A percentile compares a stretch with the other conserved stretches of the same genome.
Evolutionary conservation across 23 tunicate species (phyloP).

Genomic region (Trididemnum miniatum): DNA sequence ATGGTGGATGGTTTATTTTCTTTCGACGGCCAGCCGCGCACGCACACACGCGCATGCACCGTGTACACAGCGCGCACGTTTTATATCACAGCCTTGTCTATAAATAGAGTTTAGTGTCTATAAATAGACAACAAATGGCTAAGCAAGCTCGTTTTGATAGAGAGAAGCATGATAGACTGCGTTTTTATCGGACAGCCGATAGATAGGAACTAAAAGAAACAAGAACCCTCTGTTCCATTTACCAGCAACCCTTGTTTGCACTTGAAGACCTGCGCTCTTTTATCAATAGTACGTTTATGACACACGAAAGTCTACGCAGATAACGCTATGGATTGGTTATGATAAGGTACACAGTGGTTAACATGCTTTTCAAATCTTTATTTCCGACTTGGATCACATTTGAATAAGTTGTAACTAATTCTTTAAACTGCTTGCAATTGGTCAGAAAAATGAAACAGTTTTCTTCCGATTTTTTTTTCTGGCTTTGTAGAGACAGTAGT

Average conservation of each 20-base stretch:
- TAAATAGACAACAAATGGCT: constrained; percentile 11
- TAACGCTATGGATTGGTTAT: too few species aligned
- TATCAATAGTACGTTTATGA: too few species aligned
- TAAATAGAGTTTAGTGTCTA: constrained; percentile 26
- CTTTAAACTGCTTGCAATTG: too few species aligned
- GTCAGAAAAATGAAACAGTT: too few species aligned
- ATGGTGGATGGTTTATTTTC: not conserved
- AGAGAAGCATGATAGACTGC: not conserved
- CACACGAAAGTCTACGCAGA: too few species aligned
- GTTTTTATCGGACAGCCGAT: not conserved
- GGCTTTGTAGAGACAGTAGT: too few species aligned
- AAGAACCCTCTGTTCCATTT: not conserved
- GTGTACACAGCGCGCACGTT: constrained; percentile 19
- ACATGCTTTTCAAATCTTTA: too few species aligned
- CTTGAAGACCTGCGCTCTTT: not conserved
- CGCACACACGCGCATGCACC: constrained; percentile 19
- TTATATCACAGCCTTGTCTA: constrained; percentile 5
- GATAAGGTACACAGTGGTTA: too few species aligned
- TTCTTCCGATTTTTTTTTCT: too few species aligned
- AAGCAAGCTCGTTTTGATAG: not conserved
- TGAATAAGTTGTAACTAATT: too few species aligned
- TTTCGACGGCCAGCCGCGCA: constrained; percentile 11
- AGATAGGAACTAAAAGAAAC: not conserved
- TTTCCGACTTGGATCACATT: too few species aligned
- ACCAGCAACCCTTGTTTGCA: not conserved